Evolutionary conservation across 37 sponge, comb jelly and placozoan genomes (phyloP).

Genomic region (Cliona cf. orientalis): DNA sequence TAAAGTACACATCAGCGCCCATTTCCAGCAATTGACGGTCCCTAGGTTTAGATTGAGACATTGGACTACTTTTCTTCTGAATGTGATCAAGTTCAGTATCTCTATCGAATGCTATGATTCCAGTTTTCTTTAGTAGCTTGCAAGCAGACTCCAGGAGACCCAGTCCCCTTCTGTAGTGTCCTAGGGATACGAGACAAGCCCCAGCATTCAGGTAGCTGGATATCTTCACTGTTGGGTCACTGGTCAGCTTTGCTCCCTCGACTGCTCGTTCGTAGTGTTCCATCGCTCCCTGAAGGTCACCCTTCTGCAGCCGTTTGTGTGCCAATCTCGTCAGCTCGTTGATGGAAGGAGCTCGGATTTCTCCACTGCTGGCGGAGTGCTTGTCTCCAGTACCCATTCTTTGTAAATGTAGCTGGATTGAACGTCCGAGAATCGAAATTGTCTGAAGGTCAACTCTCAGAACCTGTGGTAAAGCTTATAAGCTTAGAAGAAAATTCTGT

Average conservation of each 20-base stretch:
- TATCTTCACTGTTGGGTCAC: constrained; percentile 9
- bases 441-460: too few relatives aligned
- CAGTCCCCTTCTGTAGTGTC: constrained; percentile 50
- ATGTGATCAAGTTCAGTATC: background rate
- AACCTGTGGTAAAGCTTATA: too few relatives aligned
- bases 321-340: constrained; percentile 45
- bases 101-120: background rate
- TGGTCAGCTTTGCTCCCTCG: constrained; percentile 10
- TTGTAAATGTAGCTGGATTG: too few relatives aligned
- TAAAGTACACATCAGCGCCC: constrained; percentile 60
- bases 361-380: background rate
- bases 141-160: constrained; percentile 49
- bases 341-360: background rate
- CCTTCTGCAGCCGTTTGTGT: constrained; percentile 39
- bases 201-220: constrained; percentile 72
- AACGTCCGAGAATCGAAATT: too few relatives aligned
- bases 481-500: too few relatives aligned
- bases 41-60: too few relatives aligned
- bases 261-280: constrained; percentile 57
- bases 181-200: constrained; percentile 60
- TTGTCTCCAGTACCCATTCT: background rate
- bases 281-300: constrained; percentile 53
- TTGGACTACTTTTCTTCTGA: too few relatives aligned
- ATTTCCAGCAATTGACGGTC: background rate
- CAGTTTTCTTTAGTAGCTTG: background rate